Evolutionary conservation across 1,140 invertebrate genomes (phyloP), one percentile per base, ranked within the genome.

Genomic region (Probaryconus sp.): DNA sequence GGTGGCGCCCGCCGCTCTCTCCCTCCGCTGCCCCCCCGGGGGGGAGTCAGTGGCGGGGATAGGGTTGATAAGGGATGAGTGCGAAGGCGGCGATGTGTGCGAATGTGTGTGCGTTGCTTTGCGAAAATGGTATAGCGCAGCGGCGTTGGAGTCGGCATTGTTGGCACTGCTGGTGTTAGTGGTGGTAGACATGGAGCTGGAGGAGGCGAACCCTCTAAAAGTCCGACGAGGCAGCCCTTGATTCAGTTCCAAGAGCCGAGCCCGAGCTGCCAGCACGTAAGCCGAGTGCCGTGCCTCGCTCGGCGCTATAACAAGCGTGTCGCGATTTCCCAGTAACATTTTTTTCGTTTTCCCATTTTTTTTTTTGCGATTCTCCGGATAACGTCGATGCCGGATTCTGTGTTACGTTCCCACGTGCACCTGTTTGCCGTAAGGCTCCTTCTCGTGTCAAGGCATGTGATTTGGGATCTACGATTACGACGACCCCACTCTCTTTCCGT

Each of bases 161-260:
- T 58, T 69, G 69, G 55, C 60, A 65, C 64, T 65, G 56, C 51
- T 65, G 74, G 64, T 61, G 63, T 60, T 63, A 40, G 74, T 68
- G 60, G 64, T 69, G 64, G 74, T 69, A 53, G 64, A 53, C 56
- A 58, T 35, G 60, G 38, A 20, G 38, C 30, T 43, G 53, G 64
- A 58, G 68, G 51, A 50, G 64, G 64, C 38, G 70, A 81, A 82
- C 78, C 80, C 74, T 82, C 79, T 70, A 75, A 70, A 82, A 81
- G 75, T 78, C 65, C 68, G 55, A 69, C 72, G 71, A 28, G 43
- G 31, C 74, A 45, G 73, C 73, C 61, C 65, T 75, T 48, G 67
- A 56, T 69, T 82, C 81, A 81, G 82, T 82, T 77, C 69, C 78
- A 70, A 82, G 58, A 79, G 79, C 76, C 73, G 80, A 77, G 77